These are phyloP conservation scores for Carpatolechia fugitivella DNA, from an alignment of 2,888 invertebrate genomes.

Conservation along the genomic window DNA sequence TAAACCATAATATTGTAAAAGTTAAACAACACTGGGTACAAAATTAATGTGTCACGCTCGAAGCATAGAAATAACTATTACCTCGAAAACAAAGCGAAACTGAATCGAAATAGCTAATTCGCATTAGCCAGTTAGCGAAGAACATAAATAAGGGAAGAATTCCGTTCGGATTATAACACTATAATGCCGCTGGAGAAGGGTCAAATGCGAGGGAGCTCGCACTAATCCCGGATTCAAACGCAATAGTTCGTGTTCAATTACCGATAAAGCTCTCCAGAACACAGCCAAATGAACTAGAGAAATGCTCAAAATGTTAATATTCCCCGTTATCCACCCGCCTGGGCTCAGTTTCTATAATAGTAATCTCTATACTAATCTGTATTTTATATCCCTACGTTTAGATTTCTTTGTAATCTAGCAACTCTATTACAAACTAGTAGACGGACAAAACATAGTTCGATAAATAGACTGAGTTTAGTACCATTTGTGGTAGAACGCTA, in stretches of 20 bases:
- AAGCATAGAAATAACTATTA: background rate
- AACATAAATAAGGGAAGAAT: conserved; percentile 48
- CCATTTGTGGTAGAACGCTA: conserved; percentile 9
- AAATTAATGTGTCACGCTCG: no score
- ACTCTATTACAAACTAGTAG: conserved; percentile 2
- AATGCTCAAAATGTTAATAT: conserved; percentile 48
- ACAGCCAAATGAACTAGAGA: conserved; percentile 47
- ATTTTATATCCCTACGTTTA: conserved; percentile 20
- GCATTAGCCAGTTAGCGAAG: conserved; percentile 39
- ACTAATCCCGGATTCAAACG: conserved; percentile 54
- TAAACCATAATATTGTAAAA: no score
- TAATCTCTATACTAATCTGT: conserved; percentile 20
- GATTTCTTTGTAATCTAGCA: conserved; percentile 4
- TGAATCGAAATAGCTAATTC: conserved; percentile 18
- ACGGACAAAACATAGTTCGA: conserved; percentile 10
- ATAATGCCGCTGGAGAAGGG: conserved; percentile 43
- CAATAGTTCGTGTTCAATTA: conserved; percentile 63
- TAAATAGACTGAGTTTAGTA: conserved; percentile 14
- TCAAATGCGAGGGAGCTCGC: conserved; percentile 47
- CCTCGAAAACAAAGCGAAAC: background rate
- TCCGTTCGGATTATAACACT: conserved; percentile 55
- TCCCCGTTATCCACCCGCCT: conserved; percentile 12
- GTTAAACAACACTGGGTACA: no score
- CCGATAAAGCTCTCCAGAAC: conserved; percentile 55
- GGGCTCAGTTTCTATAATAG: background rate